Percentiles rank a stretch among this genome's conserved stretches.
Conservation (phyloP, 2,888 invertebrate genomes). For the Junonia oenone region DNA sequence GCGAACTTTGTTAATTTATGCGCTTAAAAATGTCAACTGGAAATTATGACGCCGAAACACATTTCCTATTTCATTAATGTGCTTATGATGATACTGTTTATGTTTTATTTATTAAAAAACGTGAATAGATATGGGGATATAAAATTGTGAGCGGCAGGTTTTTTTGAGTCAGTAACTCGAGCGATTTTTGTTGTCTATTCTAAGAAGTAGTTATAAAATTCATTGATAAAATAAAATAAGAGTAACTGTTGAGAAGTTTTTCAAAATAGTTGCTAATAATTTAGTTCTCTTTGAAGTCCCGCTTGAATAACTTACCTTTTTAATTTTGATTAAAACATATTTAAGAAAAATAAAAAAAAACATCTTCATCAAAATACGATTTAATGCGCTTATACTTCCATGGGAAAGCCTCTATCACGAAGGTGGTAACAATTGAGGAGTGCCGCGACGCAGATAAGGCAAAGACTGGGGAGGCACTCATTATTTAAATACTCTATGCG, state of each 20-base stretch:
- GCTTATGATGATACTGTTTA: slow-evolving; percentile 40
- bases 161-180: too few species aligned
- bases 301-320: too few species aligned
- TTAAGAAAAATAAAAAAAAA: too few species aligned
- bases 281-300: too few species aligned
- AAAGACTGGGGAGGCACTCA: slow-evolving; percentile 48
- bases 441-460: slow-evolving; percentile 66
- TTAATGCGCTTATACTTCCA: slow-evolving; percentile 2
- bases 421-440: slow-evolving; percentile 40
- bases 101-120: slow-evolving; percentile 18
- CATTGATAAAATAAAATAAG: too few species aligned
- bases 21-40: slow-evolving; percentile 79
- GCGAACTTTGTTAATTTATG: slow-evolving; percentile 79
- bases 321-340: too few species aligned
- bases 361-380: too few species aligned
- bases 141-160: background rate
- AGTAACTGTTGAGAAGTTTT: too few species aligned
- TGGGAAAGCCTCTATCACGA: slow-evolving; percentile 19
- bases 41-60: slow-evolving; percentile 78
- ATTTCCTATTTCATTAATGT: slow-evolving; percentile 69
- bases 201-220: too few species aligned
- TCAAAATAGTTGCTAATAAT: too few species aligned
- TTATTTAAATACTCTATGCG: slow-evolving; percentile 75
- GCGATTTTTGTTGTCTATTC: too few species aligned
- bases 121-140: background rate